Evolutionary conservation across 2,113 vertebrate genomes (phyloP), one percentile per base, ranked within the genome.

Genomic region (Podarcis cretensis): DNA sequence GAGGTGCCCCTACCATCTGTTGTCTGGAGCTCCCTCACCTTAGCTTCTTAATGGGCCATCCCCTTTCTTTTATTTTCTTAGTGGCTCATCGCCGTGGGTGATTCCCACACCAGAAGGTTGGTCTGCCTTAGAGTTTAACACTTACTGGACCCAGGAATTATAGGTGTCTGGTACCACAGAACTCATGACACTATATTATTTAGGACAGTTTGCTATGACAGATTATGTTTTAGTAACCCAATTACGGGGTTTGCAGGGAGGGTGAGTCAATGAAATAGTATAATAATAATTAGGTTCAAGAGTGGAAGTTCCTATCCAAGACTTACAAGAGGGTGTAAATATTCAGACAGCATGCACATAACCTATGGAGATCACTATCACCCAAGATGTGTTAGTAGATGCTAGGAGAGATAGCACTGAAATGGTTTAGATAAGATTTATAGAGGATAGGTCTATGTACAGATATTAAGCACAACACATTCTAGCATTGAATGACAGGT

Each of bases 141-240:
- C 48, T 54, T 54, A 12, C 48, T 54, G 9, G 48, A 54, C 48
- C 48, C 48, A 54, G 48, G 48, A 54, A 54, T 54, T 54, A 12
- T 54, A 54, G 48, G 48, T 54, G 9, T 54, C 9, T 54, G 48
- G 48, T 54, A 12, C 48, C 48, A 48, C 9, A 48, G 48, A 48
- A 48, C 8, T 48, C 48, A 48, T 48, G 48, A 48, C 48, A 48
- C 48, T 77, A 59, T 6, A 81, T 89, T 90, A 87, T 90, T 86
- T 48, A 69, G 30, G 27, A 66, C 35, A 90, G 27, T 66, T 90
- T 88, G 54, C 87, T 90, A 78, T 23, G 71, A 83, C 89, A 89
- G 30, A 27, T 81, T 66, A 57, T 30, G 91, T 94, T 87, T 94
- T 87, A 93, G 85, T 80, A 14, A 40, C 25, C 69, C 75, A 90